phyloP scores from a whole-genome alignment of 2,888 invertebrate genomes.

The Oscheius sp. region DNA sequence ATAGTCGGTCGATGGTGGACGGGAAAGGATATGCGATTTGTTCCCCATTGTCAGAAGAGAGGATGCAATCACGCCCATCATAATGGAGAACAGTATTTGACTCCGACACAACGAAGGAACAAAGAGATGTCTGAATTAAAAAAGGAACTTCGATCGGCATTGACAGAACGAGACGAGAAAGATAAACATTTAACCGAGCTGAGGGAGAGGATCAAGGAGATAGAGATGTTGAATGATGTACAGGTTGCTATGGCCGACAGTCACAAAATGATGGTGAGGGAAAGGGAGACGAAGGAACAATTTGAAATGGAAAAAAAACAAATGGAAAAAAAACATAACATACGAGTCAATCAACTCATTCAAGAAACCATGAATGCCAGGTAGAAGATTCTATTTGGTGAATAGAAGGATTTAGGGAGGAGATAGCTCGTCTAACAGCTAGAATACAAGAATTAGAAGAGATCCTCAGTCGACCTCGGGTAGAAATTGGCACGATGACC shows the following conservation, averaged over 20 bases:
- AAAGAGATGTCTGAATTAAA: conserved; percentile 49
- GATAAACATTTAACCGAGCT: conserved; percentile 65
- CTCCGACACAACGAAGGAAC: conserved; percentile 67
- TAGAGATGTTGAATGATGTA: conserved; percentile 51
- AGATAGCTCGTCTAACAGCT: conserved; percentile 46
- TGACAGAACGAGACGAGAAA: conserved; percentile 61
- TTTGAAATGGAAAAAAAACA: conserved; percentile 58
- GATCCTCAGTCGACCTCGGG: conserved; percentile 10
- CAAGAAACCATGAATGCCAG: conserved; percentile 65
- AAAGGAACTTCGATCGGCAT: conserved; percentile 55
- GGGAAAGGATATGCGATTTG: conserved; percentile 65
- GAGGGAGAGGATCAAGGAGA: conserved; percentile 66
- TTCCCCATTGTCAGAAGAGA: conserved; percentile 65
- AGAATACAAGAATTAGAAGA: conserved; percentile 44
- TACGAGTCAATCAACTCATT: conserved; percentile 63
- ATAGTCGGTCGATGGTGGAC: conserved; percentile 69
- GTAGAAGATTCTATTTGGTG: conserved; percentile 29
- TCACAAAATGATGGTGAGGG: conserved; percentile 46
- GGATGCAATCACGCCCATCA: conserved; percentile 62
- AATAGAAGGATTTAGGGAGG: conserved; percentile 48
- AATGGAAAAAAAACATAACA: conserved; percentile 61
- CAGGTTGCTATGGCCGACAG: conserved; percentile 44
- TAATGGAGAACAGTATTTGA: conserved; percentile 58
- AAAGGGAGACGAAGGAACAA: conserved; percentile 33
- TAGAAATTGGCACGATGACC: conserved; percentile 43